phyloP scores from a whole-genome alignment of 1,140 invertebrate genomes.

The Whitmania pigra region DNA sequence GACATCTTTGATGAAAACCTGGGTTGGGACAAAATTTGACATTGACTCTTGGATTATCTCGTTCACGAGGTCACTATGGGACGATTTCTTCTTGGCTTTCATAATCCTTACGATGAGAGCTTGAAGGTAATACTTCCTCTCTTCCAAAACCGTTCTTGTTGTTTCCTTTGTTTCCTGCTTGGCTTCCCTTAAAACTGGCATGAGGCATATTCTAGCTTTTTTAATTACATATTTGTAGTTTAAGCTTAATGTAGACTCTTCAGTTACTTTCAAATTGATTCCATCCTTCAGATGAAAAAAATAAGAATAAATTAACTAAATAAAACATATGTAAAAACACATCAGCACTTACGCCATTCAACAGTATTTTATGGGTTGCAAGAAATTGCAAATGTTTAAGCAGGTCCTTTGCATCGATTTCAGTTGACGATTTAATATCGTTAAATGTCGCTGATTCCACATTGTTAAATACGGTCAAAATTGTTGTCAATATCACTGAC shows the following conservation, averaged over 20 bases:
- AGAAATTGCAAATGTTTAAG: too few relatives aligned
- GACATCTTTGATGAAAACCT: conserved; percentile 93
- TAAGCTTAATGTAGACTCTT: conserved; percentile 51
- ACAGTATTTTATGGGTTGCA: too few relatives aligned
- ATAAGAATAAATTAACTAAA: too few relatives aligned
- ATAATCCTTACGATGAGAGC: too few relatives aligned
- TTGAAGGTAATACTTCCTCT: conserved; percentile 90
- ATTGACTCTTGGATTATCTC: conserved; percentile 82
- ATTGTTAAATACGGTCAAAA: too few relatives aligned
- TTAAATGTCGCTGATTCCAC: too few relatives aligned
- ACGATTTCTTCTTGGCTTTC: conserved; percentile 69
- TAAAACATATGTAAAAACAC: too few relatives aligned
- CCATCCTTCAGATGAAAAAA: conserved; percentile 18
- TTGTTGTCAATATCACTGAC: too few relatives aligned
- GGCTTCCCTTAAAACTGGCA: conserved; percentile 68
- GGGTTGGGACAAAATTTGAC: conserved; percentile 77
- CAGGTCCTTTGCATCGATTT: too few relatives aligned
- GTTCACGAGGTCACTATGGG: conserved; percentile 83
- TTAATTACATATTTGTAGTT: conserved; percentile 82
- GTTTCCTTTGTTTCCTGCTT: conserved; percentile 55
- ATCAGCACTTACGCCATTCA: too few relatives aligned
- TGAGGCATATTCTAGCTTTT: conserved; percentile 81
- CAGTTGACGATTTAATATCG: too few relatives aligned
- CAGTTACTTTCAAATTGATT: conserved; percentile 45
- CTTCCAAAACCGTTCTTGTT: conserved; percentile 82